phyloP scores from a whole-genome alignment of 2,888 invertebrate genomes.

The Pachliopta kotzebuea region DNA sequence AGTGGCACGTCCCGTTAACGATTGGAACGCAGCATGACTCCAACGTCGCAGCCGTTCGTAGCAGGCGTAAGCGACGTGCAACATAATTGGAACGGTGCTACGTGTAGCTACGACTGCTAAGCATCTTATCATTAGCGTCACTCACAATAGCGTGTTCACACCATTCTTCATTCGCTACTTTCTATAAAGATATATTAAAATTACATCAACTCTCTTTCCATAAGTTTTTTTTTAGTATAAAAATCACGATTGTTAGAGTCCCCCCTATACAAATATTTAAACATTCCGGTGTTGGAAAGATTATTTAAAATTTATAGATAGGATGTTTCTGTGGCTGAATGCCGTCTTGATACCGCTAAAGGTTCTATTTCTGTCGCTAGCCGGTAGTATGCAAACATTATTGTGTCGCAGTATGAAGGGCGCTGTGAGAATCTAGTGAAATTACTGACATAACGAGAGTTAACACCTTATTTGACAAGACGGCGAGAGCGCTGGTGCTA shows the following conservation, averaged over 20 bases:
- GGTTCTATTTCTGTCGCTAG: too few species aligned
- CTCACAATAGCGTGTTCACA: constrained; percentile 60
- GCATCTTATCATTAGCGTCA: constrained; percentile 76
- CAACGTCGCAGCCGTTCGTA: constrained; percentile 41
- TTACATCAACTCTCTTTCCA: neutral
- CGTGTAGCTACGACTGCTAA: constrained; percentile 55
- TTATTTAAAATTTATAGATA: too few species aligned
- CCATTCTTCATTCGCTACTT: constrained; percentile 25
- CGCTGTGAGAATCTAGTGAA: too few species aligned
- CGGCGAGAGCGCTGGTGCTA: too few species aligned
- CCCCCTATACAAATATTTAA: too few species aligned
- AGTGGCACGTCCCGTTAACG: constrained; percentile 70
- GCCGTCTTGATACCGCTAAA: too few species aligned
- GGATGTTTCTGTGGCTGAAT: too few species aligned
- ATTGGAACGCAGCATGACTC: constrained; percentile 71
- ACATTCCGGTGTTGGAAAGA: neutral
- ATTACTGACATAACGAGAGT: too few species aligned
- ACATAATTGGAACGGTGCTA: constrained; percentile 71
- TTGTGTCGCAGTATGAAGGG: too few species aligned
- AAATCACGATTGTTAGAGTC: neutral
- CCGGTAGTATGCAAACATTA: too few species aligned
- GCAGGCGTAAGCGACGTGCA: constrained; percentile 34
- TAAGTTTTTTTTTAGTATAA: neutral
- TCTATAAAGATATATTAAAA: constrained; percentile 1
- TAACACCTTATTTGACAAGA: too few species aligned